Conservation (phyloP, 2,888 invertebrate genomes). For the Carcina quercana region DNA sequence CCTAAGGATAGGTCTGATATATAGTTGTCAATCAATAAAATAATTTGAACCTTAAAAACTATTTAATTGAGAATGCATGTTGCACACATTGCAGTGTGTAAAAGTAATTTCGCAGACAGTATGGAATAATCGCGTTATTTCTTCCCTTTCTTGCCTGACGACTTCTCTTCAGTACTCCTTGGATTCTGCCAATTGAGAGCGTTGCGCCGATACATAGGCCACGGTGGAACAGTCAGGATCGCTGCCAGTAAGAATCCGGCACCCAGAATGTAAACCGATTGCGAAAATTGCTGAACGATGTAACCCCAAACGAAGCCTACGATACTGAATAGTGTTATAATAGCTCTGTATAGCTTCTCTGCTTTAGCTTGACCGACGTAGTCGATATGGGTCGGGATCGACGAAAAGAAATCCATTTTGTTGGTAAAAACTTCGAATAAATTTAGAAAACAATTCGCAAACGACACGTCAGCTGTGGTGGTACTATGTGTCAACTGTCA, state of each 20-base stretch:
- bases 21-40: no score
- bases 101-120: not conserved
- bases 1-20: not conserved
- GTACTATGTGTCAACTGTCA: no score
- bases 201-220: constrained; percentile 94
- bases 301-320: constrained; percentile 96
- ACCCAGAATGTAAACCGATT: constrained; percentile 93
- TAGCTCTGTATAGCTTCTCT: constrained; percentile 90
- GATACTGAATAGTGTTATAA: constrained; percentile 92
- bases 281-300: constrained; percentile 95
- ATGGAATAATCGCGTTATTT: constrained; percentile 37
- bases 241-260: constrained; percentile 93
- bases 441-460: no score
- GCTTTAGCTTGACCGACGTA: constrained; percentile 94
- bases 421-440: no score
- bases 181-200: constrained; percentile 94
- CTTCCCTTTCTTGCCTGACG: constrained; percentile 71
- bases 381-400: constrained; percentile 76
- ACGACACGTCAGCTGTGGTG: no score
- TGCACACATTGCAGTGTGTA: not conserved
- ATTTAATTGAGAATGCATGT: constrained; percentile 26
- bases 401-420: constrained; percentile 63
- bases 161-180: constrained; percentile 54
- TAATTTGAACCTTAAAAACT: constrained; percentile 25
- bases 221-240: constrained; percentile 93